A percentile compares a stretch with the other conserved stretches of the same genome.
Evolutionary conservation across 2,797 vertebrate genomes (phyloP).

Genomic region (Miichthys miiuy): DNA sequence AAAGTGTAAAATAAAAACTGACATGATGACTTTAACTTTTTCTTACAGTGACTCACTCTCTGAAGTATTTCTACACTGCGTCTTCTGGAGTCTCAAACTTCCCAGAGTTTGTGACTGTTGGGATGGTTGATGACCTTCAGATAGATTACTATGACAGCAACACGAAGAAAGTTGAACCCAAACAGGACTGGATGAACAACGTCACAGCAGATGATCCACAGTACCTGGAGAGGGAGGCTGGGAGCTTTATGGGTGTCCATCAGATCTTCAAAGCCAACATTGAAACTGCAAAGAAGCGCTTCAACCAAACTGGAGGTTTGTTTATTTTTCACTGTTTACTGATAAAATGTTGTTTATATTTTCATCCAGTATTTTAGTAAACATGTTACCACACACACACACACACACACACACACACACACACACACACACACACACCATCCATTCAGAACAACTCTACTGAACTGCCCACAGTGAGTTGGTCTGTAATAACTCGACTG

Average conservation of each 20-base stretch:
- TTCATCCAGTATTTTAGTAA: conserved; percentile 1
- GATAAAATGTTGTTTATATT: conserved; percentile 10
- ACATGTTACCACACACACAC: background rate
- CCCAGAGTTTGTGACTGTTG: conserved; percentile 69
- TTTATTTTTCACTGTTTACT: conserved; percentile 21
- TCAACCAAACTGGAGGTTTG: conserved; percentile 78
- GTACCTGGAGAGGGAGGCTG: background rate
- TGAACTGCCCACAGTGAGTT: background rate
- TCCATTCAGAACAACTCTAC: background rate
- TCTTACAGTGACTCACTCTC: conserved; percentile 57
- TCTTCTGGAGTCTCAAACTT: conserved; percentile 61
- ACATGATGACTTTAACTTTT: background rate
- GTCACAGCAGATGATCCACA: conserved; percentile 1
- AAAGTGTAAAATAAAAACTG: background rate
- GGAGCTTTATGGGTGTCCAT: rapidly evolving
- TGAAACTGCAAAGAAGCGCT: background rate
- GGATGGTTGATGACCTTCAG: conserved; percentile 54
- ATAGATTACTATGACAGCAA: conserved; percentile 40
- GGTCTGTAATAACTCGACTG: background rate
- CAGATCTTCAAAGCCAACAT: background rate
- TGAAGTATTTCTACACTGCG: conserved; percentile 53
- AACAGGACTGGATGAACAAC: conserved; percentile 65
- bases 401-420: conserved; percentile 16
- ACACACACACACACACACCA: no score
- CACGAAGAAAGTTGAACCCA: background rate